Base-by-base conservation (phyloP, 2,888 invertebrate genomes). In the Caenorhabditis wallacei region DNA sequence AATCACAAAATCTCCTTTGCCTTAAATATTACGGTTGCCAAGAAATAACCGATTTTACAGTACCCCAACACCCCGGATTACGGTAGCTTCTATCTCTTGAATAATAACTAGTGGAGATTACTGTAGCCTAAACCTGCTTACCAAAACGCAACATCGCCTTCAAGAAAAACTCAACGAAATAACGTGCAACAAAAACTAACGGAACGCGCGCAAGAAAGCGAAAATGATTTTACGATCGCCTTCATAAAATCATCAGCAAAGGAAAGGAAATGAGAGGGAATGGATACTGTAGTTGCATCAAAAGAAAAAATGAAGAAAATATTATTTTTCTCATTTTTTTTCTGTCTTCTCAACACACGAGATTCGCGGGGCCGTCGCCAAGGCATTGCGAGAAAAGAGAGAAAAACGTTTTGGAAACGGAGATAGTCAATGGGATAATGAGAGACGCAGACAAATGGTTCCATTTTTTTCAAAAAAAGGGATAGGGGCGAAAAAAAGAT, bases 161-260 rank as follows among this genome's bases (percentile, higher is more conserved):
- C n/a, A 8, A 10, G n/a, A 22, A 56, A 16, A 56, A 13, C 8
- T 16, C 7, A 26, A 30, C 26, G 56, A 56, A 56, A 56, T n/a
- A n/a, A n/a, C n/a, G n/a, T n/a, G n/a, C n/a, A n/a, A n/a, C n/a
- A 26, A 30, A 56, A n/a, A 40, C 43, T n/a, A n/a, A n/a, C n/a
- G n/a, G n/a, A 53, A 53, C 11, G 7, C 61, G 10, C 20, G 59
- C 35, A 11, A 11, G 8, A n/a, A 59, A 59, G 2, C 46, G 64
- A 48, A 64, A 64, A 64, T 64, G 64, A 64, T 68, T 68, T 68
- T 54, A 54, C 37, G 53, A 54, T 11, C 54, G 30, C 54, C n/a
- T 56, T 16, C 3, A 56, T 56, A 56, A 56, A 56, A 56, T 53
- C 53, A 53, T 53, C 3, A 24, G 10, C 35, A 10, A 35, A 35